A percentile compares a stretch with the other conserved stretches of the same genome.
phyloP scores from a whole-genome alignment of 2,113 vertebrate genomes.

The Plecturocebus donacophilus region DNA sequence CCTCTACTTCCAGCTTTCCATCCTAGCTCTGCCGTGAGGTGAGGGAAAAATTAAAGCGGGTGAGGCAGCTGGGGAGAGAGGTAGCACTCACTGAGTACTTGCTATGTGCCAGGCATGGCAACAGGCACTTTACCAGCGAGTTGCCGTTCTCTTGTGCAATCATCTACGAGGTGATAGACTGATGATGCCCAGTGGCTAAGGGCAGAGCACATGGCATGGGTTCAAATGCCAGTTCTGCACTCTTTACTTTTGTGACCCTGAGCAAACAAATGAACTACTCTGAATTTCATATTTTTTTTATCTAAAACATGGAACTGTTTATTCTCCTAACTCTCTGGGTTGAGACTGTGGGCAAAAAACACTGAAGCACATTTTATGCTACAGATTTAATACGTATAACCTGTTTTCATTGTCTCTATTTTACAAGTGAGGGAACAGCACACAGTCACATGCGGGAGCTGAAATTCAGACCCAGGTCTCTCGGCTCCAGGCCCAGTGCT shows the following conservation, averaged over 20 bases:
- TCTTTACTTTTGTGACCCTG: background rate
- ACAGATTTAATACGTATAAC: background rate
- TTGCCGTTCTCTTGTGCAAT: background rate
- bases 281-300: background rate
- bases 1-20: background rate
- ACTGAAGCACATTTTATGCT: no score
- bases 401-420: background rate
- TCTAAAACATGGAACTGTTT: background rate
- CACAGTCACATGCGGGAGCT: fast-evolving
- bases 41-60: background rate
- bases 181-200: background rate
- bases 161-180: background rate
- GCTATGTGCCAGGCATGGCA: background rate
- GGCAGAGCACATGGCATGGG: background rate
- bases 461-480: background rate
- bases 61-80: background rate
- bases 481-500: background rate
- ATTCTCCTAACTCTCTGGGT: background rate
- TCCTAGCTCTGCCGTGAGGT: background rate
- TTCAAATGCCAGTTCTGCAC: background rate
- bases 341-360: background rate
- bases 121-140: background rate
- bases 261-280: background rate
- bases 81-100: background rate
- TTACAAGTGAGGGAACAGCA: background rate